These are phyloP conservation scores for Subacronicta megacephala DNA, from an alignment of 2,888 invertebrate genomes.

Conservation along the genomic window DNA sequence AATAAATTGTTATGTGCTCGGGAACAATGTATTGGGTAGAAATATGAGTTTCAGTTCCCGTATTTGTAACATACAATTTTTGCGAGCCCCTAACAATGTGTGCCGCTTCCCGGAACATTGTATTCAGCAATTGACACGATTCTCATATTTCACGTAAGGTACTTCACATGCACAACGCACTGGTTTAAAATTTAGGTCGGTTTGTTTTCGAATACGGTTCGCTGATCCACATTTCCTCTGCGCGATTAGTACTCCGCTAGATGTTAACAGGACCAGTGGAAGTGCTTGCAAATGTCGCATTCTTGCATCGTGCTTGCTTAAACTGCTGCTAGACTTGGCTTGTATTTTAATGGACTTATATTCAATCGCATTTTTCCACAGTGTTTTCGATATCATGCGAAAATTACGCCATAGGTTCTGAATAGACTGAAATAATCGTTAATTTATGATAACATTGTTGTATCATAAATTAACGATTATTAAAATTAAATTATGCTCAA, in stretches of 20 bases:
- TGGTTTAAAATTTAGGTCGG: constrained; percentile 72
- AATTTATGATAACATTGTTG: constrained; percentile 7
- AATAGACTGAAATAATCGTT: constrained; percentile 3
- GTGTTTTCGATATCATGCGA: constrained; percentile 10
- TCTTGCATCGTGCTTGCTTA: constrained; percentile 8
- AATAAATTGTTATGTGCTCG: constrained; percentile 16
- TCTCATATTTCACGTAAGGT: constrained; percentile 73
- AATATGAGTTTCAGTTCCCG: constrained; percentile 15
- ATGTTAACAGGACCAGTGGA: constrained; percentile 46
- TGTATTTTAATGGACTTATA: constrained; percentile 28
- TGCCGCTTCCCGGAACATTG: constrained; percentile 73
- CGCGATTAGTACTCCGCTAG: constrained; percentile 53
- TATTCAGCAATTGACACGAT: constrained; percentile 72
- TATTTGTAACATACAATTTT: constrained; percentile 25
- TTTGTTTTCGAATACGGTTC: constrained; percentile 65
- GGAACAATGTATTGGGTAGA: constrained; percentile 9
- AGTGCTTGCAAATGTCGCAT: constrained; percentile 46
- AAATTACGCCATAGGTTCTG: constrained; percentile 5
- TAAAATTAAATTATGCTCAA: too few relatives aligned
- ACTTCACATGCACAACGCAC: constrained; percentile 53
- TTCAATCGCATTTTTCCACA: constrained; percentile 18
- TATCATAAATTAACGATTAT: too few relatives aligned
- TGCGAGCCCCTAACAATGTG: constrained; percentile 41
- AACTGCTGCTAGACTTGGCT: constrained; percentile 5
- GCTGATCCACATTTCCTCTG: constrained; percentile 70